These are phyloP conservation scores for Palythoa caribaeorum DNA, from an alignment of 92 coral and sea anemone species.

Conservation along the genomic window DNA sequence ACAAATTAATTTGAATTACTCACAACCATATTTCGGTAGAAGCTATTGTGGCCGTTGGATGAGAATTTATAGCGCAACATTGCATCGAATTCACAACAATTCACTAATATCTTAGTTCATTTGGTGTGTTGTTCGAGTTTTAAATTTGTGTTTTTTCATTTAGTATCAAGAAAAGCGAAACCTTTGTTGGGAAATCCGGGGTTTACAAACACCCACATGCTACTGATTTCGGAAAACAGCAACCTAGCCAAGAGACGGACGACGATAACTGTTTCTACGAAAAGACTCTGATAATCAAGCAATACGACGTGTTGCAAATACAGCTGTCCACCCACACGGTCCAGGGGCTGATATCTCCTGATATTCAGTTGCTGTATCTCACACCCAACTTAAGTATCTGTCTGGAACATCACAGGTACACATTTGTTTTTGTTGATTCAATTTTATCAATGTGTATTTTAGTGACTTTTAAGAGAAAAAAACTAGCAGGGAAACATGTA, in stretches of 20 bases:
- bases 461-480: too few species aligned
- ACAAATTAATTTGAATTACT: too few species aligned
- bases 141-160: not conserved
- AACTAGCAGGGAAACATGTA: too few species aligned
- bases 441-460: not conserved
- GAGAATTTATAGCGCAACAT: too few species aligned
- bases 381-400: conserved; percentile 73
- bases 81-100: too few species aligned
- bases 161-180: conserved; percentile 8
- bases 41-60: too few species aligned
- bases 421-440: too few species aligned
- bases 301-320: conserved; percentile 71
- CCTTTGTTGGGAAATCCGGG: not conserved
- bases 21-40: too few species aligned
- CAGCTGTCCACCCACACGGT: conserved; percentile 83
- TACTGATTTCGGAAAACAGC: not conserved
- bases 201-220: conserved; percentile 36
- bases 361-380: conserved; percentile 79
- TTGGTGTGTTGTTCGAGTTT: too few species aligned
- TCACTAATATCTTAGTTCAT: too few species aligned
- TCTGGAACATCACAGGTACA: conserved; percentile 81
- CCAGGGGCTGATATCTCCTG: conserved; percentile 77
- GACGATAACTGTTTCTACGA: conserved; percentile 66
- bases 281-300: conserved; percentile 52
- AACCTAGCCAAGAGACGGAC: conserved; percentile 12